phyloP scores from a whole-genome alignment of 1,140 invertebrate species.

The Tribolium castaneum region DNA sequence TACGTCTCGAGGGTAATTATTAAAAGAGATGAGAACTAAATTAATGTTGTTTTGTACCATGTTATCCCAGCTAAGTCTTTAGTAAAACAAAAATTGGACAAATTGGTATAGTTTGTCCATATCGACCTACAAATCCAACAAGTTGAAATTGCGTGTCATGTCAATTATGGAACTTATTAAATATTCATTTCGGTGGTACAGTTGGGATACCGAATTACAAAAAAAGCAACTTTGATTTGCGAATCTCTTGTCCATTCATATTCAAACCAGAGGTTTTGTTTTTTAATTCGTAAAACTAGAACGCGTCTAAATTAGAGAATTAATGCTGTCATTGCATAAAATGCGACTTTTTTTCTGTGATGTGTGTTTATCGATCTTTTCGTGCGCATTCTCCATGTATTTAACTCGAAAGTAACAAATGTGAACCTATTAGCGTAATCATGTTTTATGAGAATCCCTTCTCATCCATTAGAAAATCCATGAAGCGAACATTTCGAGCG shows the following conservation, averaged over 20 bases:
- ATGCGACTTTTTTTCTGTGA: not conserved
- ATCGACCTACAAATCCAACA: constrained; percentile 7
- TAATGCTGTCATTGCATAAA: constrained; percentile 1
- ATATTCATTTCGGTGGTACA: constrained; percentile 17
- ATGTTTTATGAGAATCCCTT: constrained; percentile 34
- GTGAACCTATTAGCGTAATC: constrained; percentile 33
- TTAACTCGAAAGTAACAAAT: constrained; percentile 27
- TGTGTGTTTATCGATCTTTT: not conserved
- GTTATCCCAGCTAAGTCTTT: not conserved
- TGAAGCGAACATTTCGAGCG: constrained; percentile 26
- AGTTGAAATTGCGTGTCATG: constrained; percentile 15
- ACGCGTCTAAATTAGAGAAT: not conserved
- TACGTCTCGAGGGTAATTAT: not conserved
- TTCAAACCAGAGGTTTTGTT: not conserved
- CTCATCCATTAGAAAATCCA: constrained; percentile 30
- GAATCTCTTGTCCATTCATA: not conserved
- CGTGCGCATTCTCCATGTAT: not conserved
- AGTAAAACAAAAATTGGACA: not conserved
- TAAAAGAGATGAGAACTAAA: not conserved
- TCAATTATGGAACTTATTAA: constrained; percentile 21
- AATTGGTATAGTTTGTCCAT: not conserved
- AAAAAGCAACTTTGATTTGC: constrained; percentile 13
- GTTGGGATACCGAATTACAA: constrained; percentile 3
- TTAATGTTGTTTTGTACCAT: not conserved
- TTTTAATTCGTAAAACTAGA: not conserved